Evolutionary conservation across 2,113 vertebrate species (phyloP).

Genomic region (Hippocampus barbouri): DNA sequence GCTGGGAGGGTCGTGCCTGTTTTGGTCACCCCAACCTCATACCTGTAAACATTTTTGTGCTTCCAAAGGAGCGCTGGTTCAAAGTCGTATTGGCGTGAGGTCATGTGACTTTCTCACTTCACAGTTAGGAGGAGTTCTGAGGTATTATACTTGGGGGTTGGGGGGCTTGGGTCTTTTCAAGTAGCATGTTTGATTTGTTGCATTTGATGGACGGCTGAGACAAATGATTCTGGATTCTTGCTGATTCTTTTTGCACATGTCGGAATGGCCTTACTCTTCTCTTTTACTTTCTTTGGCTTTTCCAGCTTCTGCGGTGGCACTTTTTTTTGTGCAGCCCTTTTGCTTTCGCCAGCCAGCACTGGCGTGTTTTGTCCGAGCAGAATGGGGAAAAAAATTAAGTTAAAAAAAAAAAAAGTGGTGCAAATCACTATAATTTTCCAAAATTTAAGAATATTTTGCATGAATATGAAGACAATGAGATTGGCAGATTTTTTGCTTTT

Average conservation of each 20-base stretch:
- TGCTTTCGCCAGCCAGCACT: conserved; percentile 37
- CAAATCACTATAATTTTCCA: conserved; percentile 80
- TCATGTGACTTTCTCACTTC: conserved; percentile 1
- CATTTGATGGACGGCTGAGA: conserved; percentile 45
- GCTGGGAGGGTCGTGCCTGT: not conserved
- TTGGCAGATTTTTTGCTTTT: conserved; percentile 93
- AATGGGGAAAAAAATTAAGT: conserved; percentile 23
- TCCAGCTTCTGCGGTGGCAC: conserved; percentile 58
- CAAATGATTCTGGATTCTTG: conserved; percentile 30
- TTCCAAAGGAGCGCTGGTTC: not conserved
- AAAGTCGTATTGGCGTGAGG: not conserved
- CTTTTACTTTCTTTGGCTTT: conserved; percentile 82
- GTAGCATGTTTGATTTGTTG: conserved; percentile 23
- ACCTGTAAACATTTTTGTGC: not conserved
- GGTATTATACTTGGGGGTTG: not conserved
- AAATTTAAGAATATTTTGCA: conserved; percentile 87
- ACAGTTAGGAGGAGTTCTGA: not conserved
- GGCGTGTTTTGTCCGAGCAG: conserved; percentile 53
- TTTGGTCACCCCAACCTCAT: not conserved
- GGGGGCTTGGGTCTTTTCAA: not conserved
- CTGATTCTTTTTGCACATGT: conserved; percentile 72
- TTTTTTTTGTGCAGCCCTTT: not conserved
- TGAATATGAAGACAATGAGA: conserved; percentile 76
- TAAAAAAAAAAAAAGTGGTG: conserved; percentile 53
- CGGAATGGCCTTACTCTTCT: conserved; percentile 85